A percentile compares a stretch with the other conserved stretches of the same genome.
Conservation (phyloP, 2,797 vertebrate genomes). For the Argentina silus region DNA sequence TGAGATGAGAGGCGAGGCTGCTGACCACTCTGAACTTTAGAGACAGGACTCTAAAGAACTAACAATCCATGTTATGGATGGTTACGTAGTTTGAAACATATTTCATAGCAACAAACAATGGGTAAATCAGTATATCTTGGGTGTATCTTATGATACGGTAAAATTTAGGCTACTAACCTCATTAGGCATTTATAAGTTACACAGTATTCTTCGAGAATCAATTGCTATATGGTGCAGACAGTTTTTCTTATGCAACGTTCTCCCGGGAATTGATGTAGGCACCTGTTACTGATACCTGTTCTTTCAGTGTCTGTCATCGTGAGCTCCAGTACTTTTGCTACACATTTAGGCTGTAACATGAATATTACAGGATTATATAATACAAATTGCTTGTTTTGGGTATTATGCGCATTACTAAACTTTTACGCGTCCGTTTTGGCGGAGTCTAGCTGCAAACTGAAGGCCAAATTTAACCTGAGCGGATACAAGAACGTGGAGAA, state of each 20-base stretch:
- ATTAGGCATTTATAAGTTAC: no score
- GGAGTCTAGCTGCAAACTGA: slow-evolving; percentile 78
- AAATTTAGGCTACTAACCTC: no score
- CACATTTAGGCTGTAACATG: slow-evolving; percentile 54
- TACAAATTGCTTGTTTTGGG: slow-evolving; percentile 59
- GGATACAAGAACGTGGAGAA: slow-evolving; percentile 82
- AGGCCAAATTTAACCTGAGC: slow-evolving; percentile 86
- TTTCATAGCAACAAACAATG: no score
- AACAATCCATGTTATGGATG: no score
- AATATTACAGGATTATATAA: slow-evolving; percentile 35
- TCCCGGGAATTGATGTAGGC: slow-evolving; percentile 57
- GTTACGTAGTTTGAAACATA: no score
- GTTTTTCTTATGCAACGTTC: slow-evolving; percentile 53
- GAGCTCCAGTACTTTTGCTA: slow-evolving; percentile 25
- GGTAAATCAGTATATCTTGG: no score
- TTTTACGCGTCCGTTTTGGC: slow-evolving; percentile 41
- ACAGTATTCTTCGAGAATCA: no score
- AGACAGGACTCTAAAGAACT: no score
- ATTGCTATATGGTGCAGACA: neutral
- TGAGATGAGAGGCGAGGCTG: no score
- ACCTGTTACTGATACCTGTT: slow-evolving; percentile 61
- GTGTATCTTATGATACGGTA: no score
- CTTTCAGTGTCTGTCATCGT: slow-evolving; percentile 34
- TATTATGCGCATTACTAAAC: slow-evolving; percentile 60
- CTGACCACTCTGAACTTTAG: no score